These are phyloP conservation scores for Amazona guildingii DNA, from an alignment of 2,113 vertebrate species.

Conservation along the genomic window DNA sequence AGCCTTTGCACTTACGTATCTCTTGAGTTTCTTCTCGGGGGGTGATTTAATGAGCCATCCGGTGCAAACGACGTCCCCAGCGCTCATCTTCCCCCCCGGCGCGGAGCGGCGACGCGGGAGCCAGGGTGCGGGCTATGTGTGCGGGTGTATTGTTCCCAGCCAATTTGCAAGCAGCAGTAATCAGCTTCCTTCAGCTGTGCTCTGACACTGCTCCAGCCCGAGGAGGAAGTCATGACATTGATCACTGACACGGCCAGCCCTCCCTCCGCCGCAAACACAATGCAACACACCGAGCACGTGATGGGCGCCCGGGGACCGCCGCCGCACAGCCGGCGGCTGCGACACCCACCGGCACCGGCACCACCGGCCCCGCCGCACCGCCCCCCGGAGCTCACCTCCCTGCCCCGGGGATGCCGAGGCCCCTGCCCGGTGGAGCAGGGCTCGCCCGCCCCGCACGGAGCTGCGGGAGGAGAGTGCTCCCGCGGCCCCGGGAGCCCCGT, in stretches of 20 bases:
- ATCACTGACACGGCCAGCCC: slow-evolving; percentile 73
- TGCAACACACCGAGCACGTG: slow-evolving; percentile 66
- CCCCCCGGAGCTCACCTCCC: neutral
- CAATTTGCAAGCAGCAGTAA: slow-evolving; percentile 68
- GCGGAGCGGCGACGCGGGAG: slow-evolving; percentile 62
- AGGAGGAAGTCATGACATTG: slow-evolving; percentile 89
- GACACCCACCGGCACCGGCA: neutral
- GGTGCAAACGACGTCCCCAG: slow-evolving; percentile 91
- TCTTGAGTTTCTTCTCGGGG: slow-evolving; percentile 96
- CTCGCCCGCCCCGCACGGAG: neutral
- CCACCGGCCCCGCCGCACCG: neutral
- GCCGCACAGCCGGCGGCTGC: neutral
- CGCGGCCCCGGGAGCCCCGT: too few species aligned
- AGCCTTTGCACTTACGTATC: slow-evolving; percentile 89
- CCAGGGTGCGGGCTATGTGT: slow-evolving; percentile 57
- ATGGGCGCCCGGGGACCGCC: slow-evolving; percentile 30
- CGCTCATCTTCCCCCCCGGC: slow-evolving; percentile 85
- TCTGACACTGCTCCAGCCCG: slow-evolving; percentile 71
- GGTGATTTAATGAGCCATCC: slow-evolving; percentile 99
- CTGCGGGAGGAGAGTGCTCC: neutral
- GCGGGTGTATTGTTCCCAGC: slow-evolving; percentile 37
- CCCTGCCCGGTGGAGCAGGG: neutral
- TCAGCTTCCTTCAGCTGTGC: slow-evolving; percentile 76
- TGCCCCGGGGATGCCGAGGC: neutral
- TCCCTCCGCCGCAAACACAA: slow-evolving; percentile 56